A percentile compares a stretch with the other conserved stretches of the same genome.
Conservation (phyloP, 2,888 invertebrate species). For the Habrosyne pyritoides region DNA sequence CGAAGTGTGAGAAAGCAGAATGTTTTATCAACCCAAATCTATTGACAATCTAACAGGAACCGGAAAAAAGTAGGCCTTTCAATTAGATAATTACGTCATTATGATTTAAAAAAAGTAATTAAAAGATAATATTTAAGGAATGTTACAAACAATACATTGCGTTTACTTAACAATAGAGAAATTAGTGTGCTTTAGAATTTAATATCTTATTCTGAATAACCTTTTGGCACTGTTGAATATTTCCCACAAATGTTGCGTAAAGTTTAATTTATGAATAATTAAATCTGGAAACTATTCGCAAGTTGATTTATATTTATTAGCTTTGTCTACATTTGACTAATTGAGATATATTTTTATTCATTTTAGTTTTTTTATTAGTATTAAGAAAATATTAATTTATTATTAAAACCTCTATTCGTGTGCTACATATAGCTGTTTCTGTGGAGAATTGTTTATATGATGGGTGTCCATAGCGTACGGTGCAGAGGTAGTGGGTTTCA, state of each 20-base stretch:
- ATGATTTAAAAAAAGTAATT: neutral
- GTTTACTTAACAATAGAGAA: conserved; percentile 1
- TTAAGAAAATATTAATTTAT: no score
- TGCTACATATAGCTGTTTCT: no score
- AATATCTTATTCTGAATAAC: neutral
- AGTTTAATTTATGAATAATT: neutral
- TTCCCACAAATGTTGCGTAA: conserved; percentile 1
- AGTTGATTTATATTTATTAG: conserved; percentile 3
- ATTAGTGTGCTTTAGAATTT: conserved; percentile 1
- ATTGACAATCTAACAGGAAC: neutral
- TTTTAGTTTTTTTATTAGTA: neutral
- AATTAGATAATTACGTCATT: neutral
- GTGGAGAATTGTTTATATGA: no score
- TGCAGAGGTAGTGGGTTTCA: no score
- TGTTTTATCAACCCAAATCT: no score
- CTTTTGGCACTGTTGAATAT: neutral
- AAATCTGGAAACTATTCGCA: neutral
- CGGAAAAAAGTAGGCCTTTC: neutral
- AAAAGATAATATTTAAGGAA: conserved; percentile 1
- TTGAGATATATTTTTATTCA: neutral
- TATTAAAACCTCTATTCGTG: no score
- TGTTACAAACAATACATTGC: neutral
- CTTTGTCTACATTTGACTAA: neutral
- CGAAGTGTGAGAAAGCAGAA: no score
- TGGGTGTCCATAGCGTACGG: no score